Percentiles rank a stretch among this genome's conserved stretches.
Evolutionary conservation across 2,797 vertebrate species (phyloP).

Genomic region (Scolopax bukidnonensis): DNA sequence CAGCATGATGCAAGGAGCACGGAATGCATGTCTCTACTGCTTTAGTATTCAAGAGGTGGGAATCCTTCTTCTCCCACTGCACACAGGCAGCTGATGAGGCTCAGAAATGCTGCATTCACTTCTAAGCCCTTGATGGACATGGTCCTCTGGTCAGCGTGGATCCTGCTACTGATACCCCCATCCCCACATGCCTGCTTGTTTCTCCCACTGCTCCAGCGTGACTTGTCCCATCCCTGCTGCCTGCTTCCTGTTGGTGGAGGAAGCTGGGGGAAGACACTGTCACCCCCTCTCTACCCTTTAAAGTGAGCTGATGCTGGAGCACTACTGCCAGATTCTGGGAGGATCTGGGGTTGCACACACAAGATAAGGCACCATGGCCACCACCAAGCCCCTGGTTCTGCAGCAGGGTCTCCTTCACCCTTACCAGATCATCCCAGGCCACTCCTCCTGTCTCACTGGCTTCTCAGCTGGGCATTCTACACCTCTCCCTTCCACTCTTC

Average conservation of each 20-base stretch:
- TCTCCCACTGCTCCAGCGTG: fast-evolving
- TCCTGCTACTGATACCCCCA: not conserved
- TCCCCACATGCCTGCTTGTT: not conserved
- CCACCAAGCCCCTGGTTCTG: not conserved
- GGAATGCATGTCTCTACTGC: not conserved
- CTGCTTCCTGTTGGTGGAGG: not conserved
- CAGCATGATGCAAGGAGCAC: fast-evolving
- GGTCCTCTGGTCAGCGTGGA: not conserved
- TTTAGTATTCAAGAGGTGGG: not conserved
- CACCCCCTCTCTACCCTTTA: no score
- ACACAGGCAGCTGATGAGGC: not conserved
- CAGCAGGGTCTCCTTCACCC: not conserved
- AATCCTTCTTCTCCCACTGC: not conserved
- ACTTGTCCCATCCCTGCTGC: not conserved
- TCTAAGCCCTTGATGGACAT: fast-evolving
- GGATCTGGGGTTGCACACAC: not conserved
- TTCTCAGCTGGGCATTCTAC: not conserved
- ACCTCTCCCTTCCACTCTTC: not conserved
- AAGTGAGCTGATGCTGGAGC: not conserved
- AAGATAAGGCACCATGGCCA: not conserved
- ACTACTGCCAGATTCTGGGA: not conserved
- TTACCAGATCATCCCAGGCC: not conserved
- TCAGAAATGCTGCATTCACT: not conserved
- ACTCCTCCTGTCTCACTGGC: not conserved
- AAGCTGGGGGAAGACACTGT: not conserved